Percentiles rank a stretch among this genome's conserved stretches.
These are phyloP conservation scores for Heterodera carotae DNA, from an alignment of 1,140 invertebrate species.

Conservation along the genomic window DNA sequence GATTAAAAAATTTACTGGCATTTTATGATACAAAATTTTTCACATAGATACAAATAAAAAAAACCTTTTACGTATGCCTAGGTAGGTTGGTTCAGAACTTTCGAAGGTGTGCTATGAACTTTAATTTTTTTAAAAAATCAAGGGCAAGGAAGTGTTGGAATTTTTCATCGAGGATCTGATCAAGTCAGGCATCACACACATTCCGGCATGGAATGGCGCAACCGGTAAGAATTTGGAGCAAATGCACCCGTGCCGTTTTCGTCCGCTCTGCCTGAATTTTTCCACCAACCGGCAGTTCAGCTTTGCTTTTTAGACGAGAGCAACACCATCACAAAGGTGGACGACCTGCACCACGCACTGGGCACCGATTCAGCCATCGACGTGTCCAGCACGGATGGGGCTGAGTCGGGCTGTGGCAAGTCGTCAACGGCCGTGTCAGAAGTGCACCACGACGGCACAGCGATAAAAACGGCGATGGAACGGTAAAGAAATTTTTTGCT, in stretches of 20 bases:
- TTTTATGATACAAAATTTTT: no score
- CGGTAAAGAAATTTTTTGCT: no score
- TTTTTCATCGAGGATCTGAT: conserved; percentile 81
- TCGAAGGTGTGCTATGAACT: no score
- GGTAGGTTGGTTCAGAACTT: no score
- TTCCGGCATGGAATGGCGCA: conserved; percentile 66
- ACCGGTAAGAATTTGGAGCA: background rate
- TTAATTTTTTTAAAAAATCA: conserved; percentile 19
- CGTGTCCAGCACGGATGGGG: conserved; percentile 33
- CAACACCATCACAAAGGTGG: conserved; percentile 19
- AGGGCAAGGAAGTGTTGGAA: conserved; percentile 94
- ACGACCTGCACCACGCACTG: background rate
- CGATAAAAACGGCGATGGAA: background rate
- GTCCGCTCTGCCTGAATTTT: no score
- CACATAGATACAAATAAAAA: no score
- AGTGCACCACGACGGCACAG: background rate
- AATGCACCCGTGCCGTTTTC: no score
- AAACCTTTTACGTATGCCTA: no score
- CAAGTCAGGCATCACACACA: conserved; percentile 77
- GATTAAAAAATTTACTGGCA: conserved; percentile 21
- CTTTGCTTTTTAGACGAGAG: conserved; percentile 23
- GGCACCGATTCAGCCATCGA: conserved; percentile 6
- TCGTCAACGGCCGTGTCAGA: background rate
- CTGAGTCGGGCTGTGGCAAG: conserved; percentile 17
- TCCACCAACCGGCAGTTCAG: no score